A percentile compares a stretch with the other conserved stretches of the same genome.
phyloP scores from a whole-genome alignment of 2,113 vertebrate species.

The Trochalopteron elliotii region DNA sequence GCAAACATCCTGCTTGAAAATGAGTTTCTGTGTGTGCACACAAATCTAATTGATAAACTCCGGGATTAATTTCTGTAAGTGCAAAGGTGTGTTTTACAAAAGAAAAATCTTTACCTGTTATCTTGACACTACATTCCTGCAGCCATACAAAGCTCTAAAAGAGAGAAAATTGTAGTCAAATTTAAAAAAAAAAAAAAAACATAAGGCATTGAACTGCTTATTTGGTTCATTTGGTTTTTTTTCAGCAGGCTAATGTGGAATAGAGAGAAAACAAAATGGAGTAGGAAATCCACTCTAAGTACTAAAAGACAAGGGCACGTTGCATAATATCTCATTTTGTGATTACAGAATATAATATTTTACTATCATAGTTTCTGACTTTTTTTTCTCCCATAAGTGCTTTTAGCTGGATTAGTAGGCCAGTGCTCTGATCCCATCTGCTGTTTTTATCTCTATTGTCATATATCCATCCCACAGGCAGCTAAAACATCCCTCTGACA shows the following conservation, averaged over 20 bases:
- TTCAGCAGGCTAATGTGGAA: neutral
- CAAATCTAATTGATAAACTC: neutral
- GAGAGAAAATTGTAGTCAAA: neutral
- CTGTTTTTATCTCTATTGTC: neutral
- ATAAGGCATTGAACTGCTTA: neutral
- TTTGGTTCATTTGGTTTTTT: neutral
- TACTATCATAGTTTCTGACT: neutral
- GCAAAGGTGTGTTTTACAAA: neutral
- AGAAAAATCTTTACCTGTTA: neutral
- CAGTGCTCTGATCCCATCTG: neutral
- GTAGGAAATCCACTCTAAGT: neutral
- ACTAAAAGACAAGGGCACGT: neutral
- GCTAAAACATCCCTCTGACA: neutral
- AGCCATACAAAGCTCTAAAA: neutral
- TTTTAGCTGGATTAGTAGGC: neutral
- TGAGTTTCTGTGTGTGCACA: rapidly evolving
- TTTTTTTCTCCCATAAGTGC: neutral
- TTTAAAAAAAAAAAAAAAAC: neutral
- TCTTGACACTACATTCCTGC: neutral
- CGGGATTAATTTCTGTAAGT: neutral
- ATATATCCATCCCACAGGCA: neutral
- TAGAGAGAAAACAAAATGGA: neutral
- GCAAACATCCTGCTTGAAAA: neutral
- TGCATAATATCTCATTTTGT: neutral
- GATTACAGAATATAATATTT: neutral